These are phyloP conservation scores for Eupeodes corollae DNA, from an alignment of 1,140 invertebrate genomes.

Conservation along the genomic window DNA sequence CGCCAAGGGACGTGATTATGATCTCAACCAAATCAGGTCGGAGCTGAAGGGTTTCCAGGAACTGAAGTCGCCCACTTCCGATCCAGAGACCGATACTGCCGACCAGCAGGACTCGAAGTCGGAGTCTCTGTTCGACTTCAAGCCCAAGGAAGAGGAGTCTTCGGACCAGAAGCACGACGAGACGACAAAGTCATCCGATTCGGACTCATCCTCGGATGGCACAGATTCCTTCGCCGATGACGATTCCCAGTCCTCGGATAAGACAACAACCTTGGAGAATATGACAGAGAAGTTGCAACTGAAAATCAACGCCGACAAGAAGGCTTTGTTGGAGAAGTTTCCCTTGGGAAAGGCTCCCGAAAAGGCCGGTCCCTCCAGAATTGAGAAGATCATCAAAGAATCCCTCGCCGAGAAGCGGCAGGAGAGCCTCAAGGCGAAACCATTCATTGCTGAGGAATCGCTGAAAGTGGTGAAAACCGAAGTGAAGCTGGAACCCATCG, in stretches of 20 bases:
- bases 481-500: slow-evolving; percentile 1
- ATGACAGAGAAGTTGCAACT: slow-evolving; percentile 14
- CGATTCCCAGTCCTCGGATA: slow-evolving; percentile 34
- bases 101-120: neutral
- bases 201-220: slow-evolving; percentile 26
- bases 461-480: neutral
- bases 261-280: slow-evolving; percentile 15
- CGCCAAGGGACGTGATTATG: slow-evolving; percentile 60
- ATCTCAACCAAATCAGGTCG: slow-evolving; percentile 70
- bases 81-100: slow-evolving; percentile 5
- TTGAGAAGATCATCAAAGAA: slow-evolving; percentile 16
- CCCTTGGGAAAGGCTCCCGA: neutral
- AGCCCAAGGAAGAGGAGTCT: slow-evolving; percentile 18
- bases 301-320: slow-evolving; percentile 12
- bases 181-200: slow-evolving; percentile 20
- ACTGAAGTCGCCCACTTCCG: slow-evolving; percentile 18
- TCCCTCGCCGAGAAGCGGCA: slow-evolving; percentile 11
- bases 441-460: slow-evolving; percentile 10
- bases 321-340: slow-evolving; percentile 5
- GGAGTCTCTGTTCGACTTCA: neutral
- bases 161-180: slow-evolving; percentile 19
- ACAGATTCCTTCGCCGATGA: slow-evolving; percentile 32
- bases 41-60: slow-evolving; percentile 62
- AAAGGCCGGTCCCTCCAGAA: neutral
- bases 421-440: slow-evolving; percentile 18